These are phyloP conservation scores for Orius laevigatus DNA, from an alignment of 1,140 invertebrate species.

Conservation along the genomic window DNA sequence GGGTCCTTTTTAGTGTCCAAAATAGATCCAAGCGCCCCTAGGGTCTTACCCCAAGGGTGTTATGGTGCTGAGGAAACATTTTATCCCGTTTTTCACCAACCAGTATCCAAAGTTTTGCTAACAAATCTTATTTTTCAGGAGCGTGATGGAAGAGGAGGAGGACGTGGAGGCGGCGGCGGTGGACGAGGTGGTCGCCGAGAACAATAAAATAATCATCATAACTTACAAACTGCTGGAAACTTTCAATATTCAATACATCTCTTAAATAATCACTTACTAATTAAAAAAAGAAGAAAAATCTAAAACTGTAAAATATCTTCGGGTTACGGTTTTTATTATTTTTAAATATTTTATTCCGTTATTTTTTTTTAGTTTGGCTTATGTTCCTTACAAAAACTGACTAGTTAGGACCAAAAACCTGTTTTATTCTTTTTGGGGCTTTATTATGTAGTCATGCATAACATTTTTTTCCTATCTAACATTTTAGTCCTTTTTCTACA, in stretches of 20 bases:
- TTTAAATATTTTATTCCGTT: too few species aligned
- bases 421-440: too few species aligned
- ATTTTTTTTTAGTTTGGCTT: too few species aligned
- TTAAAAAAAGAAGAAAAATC: too few species aligned
- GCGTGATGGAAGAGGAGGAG: slow-evolving; percentile 16
- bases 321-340: too few species aligned
- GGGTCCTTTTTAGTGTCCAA: neutral
- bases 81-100: neutral
- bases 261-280: too few species aligned
- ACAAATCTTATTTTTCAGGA: slow-evolving; percentile 15
- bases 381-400: too few species aligned
- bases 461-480: too few species aligned
- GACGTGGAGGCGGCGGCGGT: slow-evolving; percentile 14
- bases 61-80: neutral
- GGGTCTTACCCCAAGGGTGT: neutral
- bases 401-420: too few species aligned
- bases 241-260: neutral
- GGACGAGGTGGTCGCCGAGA: slow-evolving; percentile 8
- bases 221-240: neutral
- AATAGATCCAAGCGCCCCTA: neutral
- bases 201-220: neutral
- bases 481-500: too few species aligned
- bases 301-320: too few species aligned
- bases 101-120: neutral
- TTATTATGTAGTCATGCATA: too few species aligned